Evolutionary conservation across 2,888 invertebrate species (phyloP).

Genomic region (Oscheius onirici): DNA sequence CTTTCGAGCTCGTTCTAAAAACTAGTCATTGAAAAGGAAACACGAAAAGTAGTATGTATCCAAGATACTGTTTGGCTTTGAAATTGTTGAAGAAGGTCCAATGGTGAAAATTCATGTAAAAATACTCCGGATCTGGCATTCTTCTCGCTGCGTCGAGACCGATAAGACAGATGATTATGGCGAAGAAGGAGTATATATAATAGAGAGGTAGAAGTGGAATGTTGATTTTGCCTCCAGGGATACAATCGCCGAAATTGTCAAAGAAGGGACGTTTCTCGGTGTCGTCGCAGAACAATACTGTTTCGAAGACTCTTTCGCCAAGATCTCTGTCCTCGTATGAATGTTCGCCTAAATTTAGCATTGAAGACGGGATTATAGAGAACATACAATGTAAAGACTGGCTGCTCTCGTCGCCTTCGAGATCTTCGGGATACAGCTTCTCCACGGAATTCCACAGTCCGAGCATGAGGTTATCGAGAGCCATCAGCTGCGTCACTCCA

Average conservation of each 20-base stretch:
- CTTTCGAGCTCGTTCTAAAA: neutral
- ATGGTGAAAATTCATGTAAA: constrained; percentile 65
- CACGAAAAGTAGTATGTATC: constrained; percentile 42
- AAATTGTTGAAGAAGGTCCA: constrained; percentile 67
- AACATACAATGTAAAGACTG: constrained; percentile 7
- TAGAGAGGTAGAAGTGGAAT: constrained; percentile 54
- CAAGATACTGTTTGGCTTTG: constrained; percentile 55
- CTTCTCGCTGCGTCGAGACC: neutral
- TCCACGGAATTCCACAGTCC: constrained; percentile 46
- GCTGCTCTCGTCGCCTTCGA: constrained; percentile 1
- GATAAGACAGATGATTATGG: constrained; percentile 5
- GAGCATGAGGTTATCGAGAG: constrained; percentile 60
- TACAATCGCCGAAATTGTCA: constrained; percentile 36
- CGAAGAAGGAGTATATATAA: constrained; percentile 45
- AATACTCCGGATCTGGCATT: constrained; percentile 56
- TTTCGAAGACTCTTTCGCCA: constrained; percentile 34
- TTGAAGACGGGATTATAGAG: too few species aligned
- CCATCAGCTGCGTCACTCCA: constrained; percentile 65
- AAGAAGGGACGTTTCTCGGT: constrained; percentile 57
- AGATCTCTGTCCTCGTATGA: neutral
- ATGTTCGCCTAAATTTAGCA: neutral
- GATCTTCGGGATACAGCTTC: neutral
- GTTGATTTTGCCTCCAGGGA: constrained; percentile 37
- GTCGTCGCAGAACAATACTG: constrained; percentile 56
- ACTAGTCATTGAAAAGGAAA: neutral